Conservation (phyloP, 2,113 vertebrate species). For the Cinclus cinclus region DNA sequence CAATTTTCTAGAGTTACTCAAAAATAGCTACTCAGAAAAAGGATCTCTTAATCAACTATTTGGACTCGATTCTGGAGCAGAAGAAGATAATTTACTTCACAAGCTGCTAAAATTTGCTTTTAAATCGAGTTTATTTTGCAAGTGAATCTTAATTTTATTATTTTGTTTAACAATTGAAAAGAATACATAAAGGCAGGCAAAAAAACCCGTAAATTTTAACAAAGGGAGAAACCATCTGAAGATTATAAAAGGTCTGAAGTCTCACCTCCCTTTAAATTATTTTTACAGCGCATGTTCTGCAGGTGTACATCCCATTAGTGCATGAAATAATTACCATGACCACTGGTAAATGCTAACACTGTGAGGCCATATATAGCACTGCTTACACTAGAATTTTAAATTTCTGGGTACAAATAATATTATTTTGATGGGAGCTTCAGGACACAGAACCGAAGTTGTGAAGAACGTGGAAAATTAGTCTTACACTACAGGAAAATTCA, state of each 20-base stretch:
- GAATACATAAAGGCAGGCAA: not conserved
- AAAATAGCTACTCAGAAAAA: not conserved
- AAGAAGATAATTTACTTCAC: not conserved
- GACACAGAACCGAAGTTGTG: not conserved
- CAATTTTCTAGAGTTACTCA: not conserved
- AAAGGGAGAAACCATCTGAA: not conserved
- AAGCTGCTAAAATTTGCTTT: not conserved
- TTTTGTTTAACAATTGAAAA: not conserved
- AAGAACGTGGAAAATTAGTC: not conserved
- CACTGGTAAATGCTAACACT: not conserved
- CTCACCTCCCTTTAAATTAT: not conserved
- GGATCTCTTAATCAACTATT: not conserved
- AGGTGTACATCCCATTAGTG: not conserved
- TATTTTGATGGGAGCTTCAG: not conserved
- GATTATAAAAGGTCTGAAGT: not conserved
- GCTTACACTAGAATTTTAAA: not conserved
- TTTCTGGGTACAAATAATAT: not conserved
- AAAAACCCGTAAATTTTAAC: not conserved
- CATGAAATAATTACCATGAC: not conserved
- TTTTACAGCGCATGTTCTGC: not conserved
- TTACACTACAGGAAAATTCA: not conserved
- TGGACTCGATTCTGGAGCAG: not conserved
- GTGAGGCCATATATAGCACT: rapidly evolving
- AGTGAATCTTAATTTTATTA: not conserved
- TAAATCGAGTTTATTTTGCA: not conserved